These are phyloP conservation scores for Sandelia bainsii DNA, from an alignment of 2,797 vertebrate genomes.

Conservation along the genomic window DNA sequence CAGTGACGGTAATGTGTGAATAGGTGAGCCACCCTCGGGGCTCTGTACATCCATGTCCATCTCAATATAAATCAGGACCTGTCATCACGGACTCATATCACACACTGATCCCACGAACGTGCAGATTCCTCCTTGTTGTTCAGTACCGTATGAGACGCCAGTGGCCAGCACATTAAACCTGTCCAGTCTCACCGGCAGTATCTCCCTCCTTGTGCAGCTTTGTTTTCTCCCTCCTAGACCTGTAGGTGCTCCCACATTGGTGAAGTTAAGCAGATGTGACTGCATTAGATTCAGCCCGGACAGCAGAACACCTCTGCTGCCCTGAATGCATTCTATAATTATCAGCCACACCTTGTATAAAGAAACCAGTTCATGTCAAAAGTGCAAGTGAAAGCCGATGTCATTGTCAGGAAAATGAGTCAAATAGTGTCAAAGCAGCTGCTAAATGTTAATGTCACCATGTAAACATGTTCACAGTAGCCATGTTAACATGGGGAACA, in stretches of 20 bases:
- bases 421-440: constrained; percentile 54
- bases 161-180: constrained; percentile 79
- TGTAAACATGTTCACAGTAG: background rate
- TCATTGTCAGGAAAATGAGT: constrained; percentile 77
- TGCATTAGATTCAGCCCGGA: constrained; percentile 83
- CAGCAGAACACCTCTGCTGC: constrained; percentile 79
- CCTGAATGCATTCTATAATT: constrained; percentile 84
- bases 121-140: constrained; percentile 63
- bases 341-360: constrained; percentile 80
- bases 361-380: constrained; percentile 79
- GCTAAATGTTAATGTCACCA: background rate
- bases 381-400: constrained; percentile 79
- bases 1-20: constrained; percentile 85
- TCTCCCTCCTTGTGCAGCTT: constrained; percentile 61
- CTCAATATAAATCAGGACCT: constrained; percentile 86
- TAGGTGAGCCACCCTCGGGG: constrained; percentile 82
- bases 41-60: constrained; percentile 80
- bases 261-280: constrained; percentile 86
- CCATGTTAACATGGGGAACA: background rate
- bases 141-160: constrained; percentile 71
- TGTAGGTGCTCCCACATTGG: constrained; percentile 69
- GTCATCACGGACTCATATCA: constrained; percentile 87
- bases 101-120: constrained; percentile 75
- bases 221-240: constrained; percentile 71
- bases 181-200: constrained; percentile 65